These are phyloP conservation scores for Balanococcus diminutus DNA, from an alignment of 2,888 invertebrate species.

Conservation along the genomic window DNA sequence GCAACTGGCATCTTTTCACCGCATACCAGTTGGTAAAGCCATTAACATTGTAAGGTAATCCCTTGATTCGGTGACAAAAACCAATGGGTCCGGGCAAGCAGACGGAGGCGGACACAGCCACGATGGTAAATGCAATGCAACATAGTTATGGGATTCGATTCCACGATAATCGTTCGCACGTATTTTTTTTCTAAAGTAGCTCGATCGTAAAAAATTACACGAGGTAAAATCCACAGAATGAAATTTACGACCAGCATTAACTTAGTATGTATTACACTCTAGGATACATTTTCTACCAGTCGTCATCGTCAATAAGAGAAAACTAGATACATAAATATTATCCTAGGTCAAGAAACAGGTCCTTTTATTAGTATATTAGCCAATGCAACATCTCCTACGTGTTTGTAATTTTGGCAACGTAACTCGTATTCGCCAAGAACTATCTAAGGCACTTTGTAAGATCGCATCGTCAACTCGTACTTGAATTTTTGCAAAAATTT, in stretches of 20 bases:
- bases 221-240: neutral
- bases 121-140: neutral
- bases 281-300: neutral
- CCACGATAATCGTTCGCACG: slow-evolving; percentile 7
- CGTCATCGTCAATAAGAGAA: neutral
- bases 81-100: neutral
- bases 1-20: slow-evolving; percentile 9
- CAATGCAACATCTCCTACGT: neutral
- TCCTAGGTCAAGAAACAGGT: slow-evolving; percentile 7
- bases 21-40: slow-evolving; percentile 20
- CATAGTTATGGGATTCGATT: neutral
- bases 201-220: slow-evolving; percentile 19
- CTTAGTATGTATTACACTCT: neutral
- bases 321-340: neutral
- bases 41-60: slow-evolving; percentile 21
- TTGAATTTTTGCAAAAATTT: neutral
- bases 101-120: neutral
- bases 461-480: neutral
- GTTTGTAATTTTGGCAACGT: neutral
- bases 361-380: neutral
- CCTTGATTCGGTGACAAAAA: neutral
- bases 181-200: neutral
- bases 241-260: neutral
- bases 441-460: neutral
- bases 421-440: neutral